These are phyloP conservation scores for Lepidurus arcticus DNA, from an alignment of 1,140 invertebrate genomes.

Conservation along the genomic window DNA sequence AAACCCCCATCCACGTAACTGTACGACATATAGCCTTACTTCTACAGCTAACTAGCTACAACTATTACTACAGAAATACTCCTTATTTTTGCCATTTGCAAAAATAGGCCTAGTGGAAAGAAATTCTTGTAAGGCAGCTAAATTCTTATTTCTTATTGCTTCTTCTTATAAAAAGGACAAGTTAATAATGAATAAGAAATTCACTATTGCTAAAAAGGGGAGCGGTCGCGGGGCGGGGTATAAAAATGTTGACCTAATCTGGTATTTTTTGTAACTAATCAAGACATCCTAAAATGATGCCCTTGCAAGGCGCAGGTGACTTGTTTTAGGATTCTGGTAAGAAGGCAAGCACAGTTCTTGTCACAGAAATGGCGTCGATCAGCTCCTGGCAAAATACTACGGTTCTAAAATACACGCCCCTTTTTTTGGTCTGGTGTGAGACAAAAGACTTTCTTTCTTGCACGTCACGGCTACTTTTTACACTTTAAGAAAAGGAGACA, in stretches of 20 bases:
- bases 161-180: background rate
- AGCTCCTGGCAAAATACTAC: background rate
- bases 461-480: background rate
- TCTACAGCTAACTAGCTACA: too few relatives aligned
- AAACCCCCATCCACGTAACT: background rate
- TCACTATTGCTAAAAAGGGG: background rate
- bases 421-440: conserved; percentile 1
- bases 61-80: too few relatives aligned
- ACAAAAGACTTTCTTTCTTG: background rate
- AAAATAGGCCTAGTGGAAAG: background rate
- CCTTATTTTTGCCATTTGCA: too few relatives aligned
- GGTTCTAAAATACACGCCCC: background rate
- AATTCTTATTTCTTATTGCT: conserved; percentile 1
- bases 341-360: conserved; percentile 18
- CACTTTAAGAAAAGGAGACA: background rate
- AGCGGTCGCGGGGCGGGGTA: background rate
- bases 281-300: conserved; percentile 13
- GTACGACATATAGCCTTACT: background rate
- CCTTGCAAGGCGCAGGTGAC: conserved; percentile 2
- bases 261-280: background rate
- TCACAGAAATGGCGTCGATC: conserved; percentile 3
- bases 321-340: conserved; percentile 22
- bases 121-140: background rate
- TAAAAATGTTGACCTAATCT: background rate
- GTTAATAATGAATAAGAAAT: background rate